Evolutionary conservation across 2,888 invertebrate species (phyloP).

Genomic region (Polydrusus cervinus): DNA sequence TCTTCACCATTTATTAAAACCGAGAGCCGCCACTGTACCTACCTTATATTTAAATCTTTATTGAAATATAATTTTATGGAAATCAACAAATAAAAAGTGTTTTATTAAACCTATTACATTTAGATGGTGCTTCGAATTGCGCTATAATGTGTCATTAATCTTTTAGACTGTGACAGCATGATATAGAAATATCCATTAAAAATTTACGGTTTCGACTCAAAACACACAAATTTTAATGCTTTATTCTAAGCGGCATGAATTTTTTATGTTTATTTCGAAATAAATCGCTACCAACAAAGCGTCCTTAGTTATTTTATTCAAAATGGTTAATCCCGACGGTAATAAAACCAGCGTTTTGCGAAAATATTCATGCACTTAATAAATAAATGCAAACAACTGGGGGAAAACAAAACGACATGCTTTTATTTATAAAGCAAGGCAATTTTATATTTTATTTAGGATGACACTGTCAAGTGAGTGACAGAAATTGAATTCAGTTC

Average conservation of each 20-base stretch:
- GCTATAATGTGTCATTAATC: constrained; percentile 11
- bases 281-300: constrained; percentile 21
- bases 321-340: constrained; percentile 23
- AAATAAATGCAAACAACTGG: constrained; percentile 14
- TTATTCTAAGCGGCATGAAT: constrained; percentile 16
- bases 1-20: too few relatives aligned
- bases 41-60: not conserved
- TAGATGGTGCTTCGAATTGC: not conserved
- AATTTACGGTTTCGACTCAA: not conserved
- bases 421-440: constrained; percentile 14
- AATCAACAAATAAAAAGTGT: not conserved
- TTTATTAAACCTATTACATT: not conserved
- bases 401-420: not conserved
- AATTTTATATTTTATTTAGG: constrained; percentile 20
- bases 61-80: not conserved
- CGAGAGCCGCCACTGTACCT: too few relatives aligned
- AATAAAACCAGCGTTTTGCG: constrained; percentile 17
- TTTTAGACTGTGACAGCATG: not conserved
- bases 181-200: constrained; percentile 12
- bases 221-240: constrained; percentile 9
- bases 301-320: constrained; percentile 19
- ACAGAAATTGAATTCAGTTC: constrained; percentile 6
- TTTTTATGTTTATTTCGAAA: constrained; percentile 19
- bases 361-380: constrained; percentile 28
- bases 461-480: not conserved